Percentiles rank a stretch among this genome's conserved stretches.
These are phyloP conservation scores for Ooceraea biroi DNA, from an alignment of 1,140 invertebrate species.

Conservation along the genomic window DNA sequence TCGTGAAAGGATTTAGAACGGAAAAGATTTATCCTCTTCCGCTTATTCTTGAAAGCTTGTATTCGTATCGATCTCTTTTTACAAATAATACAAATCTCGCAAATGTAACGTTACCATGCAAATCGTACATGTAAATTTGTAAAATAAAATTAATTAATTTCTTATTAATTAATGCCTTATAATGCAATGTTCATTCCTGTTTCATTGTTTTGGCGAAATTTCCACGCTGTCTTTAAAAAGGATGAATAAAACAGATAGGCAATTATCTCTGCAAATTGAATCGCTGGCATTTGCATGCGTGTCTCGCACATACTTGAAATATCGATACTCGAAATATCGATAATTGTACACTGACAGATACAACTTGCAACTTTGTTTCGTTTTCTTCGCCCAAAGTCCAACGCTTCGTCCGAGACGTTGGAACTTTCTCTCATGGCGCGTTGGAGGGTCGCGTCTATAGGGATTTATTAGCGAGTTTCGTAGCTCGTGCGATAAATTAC, in stretches of 20 bases:
- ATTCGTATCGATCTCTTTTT: background rate
- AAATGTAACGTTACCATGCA: too few species aligned
- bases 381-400: conserved; percentile 28
- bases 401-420: conserved; percentile 17
- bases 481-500: conserved; percentile 73
- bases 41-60: background rate
- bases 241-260: background rate
- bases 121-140: too few species aligned
- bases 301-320: background rate
- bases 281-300: background rate
- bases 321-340: background rate
- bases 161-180: too few species aligned
- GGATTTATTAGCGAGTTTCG: conserved; percentile 65
- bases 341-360: background rate
- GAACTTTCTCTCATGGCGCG: conserved; percentile 40
- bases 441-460: conserved; percentile 40
- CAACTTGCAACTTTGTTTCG: background rate
- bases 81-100: background rate
- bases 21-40: background rate
- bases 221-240: background rate
- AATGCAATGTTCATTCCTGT: background rate
- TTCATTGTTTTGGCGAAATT: background rate
- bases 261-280: conserved; percentile 15
- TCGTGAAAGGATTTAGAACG: conserved; percentile 60
- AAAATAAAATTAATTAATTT: too few species aligned